Percentiles rank a stretch among this genome's conserved stretches.
These are phyloP conservation scores for Sebastes matsubarae DNA, from an alignment of 2,797 vertebrate genomes.

Conservation along the genomic window DNA sequence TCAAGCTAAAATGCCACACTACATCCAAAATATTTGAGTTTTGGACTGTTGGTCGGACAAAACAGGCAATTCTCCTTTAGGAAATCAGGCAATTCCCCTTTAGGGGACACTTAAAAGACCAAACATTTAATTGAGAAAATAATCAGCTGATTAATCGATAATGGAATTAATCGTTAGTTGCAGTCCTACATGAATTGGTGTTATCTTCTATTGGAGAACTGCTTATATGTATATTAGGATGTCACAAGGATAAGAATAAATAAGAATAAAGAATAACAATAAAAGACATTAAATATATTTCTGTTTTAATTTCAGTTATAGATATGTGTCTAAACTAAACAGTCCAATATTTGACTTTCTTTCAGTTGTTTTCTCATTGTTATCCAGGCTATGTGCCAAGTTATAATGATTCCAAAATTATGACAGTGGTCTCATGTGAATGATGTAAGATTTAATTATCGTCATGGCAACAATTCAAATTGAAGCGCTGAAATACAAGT, in stretches of 20 bases:
- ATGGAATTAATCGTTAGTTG: too few species aligned
- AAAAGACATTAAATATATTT: neutral
- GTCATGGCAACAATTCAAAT: constrained; percentile 17
- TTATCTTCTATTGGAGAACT: neutral
- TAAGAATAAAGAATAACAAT: too few species aligned
- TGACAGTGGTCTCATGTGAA: constrained; percentile 17
- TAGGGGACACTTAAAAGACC: neutral
- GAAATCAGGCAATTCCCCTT: neutral
- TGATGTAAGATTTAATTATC: constrained; percentile 27
- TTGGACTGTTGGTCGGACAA: neutral
- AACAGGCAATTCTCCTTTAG: neutral
- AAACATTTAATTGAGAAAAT: neutral
- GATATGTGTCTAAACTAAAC: neutral
- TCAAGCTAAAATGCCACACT: neutral
- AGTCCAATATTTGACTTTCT: constrained; percentile 6
- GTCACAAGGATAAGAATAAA: accelerated
- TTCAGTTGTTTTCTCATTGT: neutral
- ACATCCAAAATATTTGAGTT: neutral
- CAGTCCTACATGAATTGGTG: neutral
- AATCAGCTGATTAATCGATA: too few species aligned
- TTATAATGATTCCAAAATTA: neutral
- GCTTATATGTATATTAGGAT: neutral
- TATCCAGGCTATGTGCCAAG: neutral
- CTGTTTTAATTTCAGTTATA: neutral
- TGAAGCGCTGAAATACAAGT: neutral